phyloP scores from a whole-genome alignment of 2,113 vertebrate genomes.

The Marmota flaviventris region DNA sequence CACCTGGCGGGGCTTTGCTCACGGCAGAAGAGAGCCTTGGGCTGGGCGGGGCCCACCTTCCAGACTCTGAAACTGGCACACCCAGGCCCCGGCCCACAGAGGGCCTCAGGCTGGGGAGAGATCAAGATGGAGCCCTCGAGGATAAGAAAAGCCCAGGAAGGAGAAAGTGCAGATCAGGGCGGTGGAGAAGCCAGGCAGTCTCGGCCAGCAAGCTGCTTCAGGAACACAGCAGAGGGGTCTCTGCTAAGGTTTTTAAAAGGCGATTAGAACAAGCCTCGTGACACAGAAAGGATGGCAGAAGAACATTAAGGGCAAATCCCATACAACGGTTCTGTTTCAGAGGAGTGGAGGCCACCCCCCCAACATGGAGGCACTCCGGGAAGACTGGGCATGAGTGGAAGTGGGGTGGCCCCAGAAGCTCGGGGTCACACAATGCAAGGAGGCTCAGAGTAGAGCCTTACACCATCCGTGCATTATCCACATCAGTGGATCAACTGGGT shows the following conservation, averaged over 20 bases:
- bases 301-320: not conserved
- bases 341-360: fast-evolving
- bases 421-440: too few relatives aligned
- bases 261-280: not conserved
- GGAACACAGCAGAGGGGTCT: conserved; percentile 28
- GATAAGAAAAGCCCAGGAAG: not conserved
- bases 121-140: not conserved
- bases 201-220: not conserved
- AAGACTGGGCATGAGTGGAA: too few relatives aligned
- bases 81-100: not conserved
- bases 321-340: not conserved
- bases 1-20: not conserved
- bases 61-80: not conserved
- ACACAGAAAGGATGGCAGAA: not conserved
- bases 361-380: too few relatives aligned
- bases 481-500: too few relatives aligned
- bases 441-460: too few relatives aligned
- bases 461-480: too few relatives aligned
- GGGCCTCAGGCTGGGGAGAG: not conserved
- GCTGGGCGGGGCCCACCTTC: not conserved
- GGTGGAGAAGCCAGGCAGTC: not conserved
- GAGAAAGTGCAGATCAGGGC: not conserved
- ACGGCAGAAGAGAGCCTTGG: not conserved
- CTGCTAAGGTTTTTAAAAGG: too few relatives aligned
- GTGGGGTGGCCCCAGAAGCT: too few relatives aligned